A percentile compares a stretch with the other conserved stretches of the same genome.
These are phyloP conservation scores for Harpagus bidentatus DNA, from an alignment of 2,113 vertebrate species.

Conservation along the genomic window DNA sequence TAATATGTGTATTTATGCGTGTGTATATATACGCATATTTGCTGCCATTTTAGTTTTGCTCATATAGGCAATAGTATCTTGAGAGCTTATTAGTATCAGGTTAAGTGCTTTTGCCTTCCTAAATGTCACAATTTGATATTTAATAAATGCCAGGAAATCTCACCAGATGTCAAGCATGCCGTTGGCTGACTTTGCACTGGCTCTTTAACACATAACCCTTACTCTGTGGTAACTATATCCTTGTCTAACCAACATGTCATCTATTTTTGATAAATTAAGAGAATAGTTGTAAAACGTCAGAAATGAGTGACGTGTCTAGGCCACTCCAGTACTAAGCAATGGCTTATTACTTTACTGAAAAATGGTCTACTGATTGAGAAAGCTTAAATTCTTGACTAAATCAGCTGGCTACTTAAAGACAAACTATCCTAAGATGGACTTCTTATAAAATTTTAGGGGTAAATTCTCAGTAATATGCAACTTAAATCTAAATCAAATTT, in stretches of 20 bases:
- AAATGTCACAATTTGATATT: conserved; percentile 28
- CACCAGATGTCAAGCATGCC: background rate
- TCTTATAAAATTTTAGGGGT: background rate
- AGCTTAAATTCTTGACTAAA: background rate
- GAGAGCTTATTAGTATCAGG: background rate
- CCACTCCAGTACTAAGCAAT: background rate
- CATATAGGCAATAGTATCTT: background rate
- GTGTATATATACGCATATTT: background rate
- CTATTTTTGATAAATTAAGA: background rate
- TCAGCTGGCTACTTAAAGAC: background rate
- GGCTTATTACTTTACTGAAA: background rate
- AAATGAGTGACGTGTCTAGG: background rate
- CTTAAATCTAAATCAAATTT: background rate
- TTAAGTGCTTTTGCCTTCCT: background rate
- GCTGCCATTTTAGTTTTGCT: background rate
- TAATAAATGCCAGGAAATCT: conserved; percentile 15
- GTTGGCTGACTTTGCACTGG: background rate
- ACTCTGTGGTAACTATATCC: background rate
- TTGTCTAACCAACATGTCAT: background rate
- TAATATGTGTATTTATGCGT: background rate
- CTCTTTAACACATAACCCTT: background rate
- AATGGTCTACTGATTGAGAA: background rate
- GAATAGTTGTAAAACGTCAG: background rate
- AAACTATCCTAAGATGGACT: background rate
- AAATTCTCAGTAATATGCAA: background rate